A percentile compares a stretch with the other conserved stretches of the same genome.
These are phyloP conservation scores for Nibea coibor DNA, from an alignment of 2,113 vertebrate genomes.

Conservation along the genomic window DNA sequence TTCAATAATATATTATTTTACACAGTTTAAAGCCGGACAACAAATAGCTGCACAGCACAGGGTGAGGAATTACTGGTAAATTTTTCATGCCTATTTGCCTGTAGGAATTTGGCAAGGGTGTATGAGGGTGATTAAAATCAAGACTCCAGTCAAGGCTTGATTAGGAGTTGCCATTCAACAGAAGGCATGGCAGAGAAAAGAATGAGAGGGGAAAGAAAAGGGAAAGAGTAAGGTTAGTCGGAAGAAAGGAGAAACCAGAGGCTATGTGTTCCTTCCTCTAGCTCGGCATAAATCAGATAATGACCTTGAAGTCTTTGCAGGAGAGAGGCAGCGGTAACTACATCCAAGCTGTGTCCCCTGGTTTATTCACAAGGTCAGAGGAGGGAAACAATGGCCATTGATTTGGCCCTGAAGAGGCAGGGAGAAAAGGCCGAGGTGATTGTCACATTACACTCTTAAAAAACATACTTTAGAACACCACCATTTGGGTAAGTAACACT, in stretches of 20 bases:
- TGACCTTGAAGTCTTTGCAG: conserved; percentile 82
- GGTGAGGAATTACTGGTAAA: conserved; percentile 92
- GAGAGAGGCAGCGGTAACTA: conserved; percentile 74
- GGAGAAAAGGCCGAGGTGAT: conserved; percentile 54
- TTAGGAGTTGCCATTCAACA: conserved; percentile 83
- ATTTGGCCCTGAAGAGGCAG: conserved; percentile 74
- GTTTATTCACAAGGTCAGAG: conserved; percentile 78
- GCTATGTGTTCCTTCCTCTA: conserved; percentile 70
- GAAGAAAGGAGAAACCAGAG: conserved; percentile 70
- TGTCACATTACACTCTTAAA: conserved; percentile 61
- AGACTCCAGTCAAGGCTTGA: conserved; percentile 83
- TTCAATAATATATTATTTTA: conserved; percentile 99
- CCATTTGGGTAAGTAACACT: background rate
- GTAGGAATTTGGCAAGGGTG: conserved; percentile 85
- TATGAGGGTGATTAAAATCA: conserved; percentile 84
- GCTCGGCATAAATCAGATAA: conserved; percentile 79
- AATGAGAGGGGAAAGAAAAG: conserved; percentile 42
- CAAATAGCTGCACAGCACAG: conserved; percentile 90
- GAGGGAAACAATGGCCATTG: conserved; percentile 83
- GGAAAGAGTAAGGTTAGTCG: conserved; percentile 47
- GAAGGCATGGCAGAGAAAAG: conserved; percentile 47
- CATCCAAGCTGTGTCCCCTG: conserved; percentile 74
- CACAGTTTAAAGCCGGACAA: conserved; percentile 95
- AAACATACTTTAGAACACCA: conserved; percentile 10
- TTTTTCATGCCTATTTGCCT: conserved; percentile 87